phyloP scores from a whole-genome alignment of 2,113 vertebrate genomes.

The Pangasianodon hypophthalmus region DNA sequence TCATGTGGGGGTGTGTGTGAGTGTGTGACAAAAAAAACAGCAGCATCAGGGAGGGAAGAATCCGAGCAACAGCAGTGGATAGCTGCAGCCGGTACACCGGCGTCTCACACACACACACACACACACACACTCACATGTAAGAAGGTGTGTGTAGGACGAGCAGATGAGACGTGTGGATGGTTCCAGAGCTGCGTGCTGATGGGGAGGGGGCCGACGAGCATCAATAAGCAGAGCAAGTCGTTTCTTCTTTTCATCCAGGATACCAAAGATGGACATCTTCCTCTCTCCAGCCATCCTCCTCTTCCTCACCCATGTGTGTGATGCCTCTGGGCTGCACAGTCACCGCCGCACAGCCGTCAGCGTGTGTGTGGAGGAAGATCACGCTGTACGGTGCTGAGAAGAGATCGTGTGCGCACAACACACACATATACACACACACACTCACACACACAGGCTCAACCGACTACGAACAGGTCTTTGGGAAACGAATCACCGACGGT shows the following conservation, averaged over 20 bases:
- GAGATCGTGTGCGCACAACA: background rate
- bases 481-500: constrained; percentile 42
- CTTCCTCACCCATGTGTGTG: constrained; percentile 58
- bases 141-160: constrained; percentile 31
- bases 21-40: constrained; percentile 25
- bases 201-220: constrained; percentile 22
- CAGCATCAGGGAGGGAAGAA: constrained; percentile 44
- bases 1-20: constrained; percentile 30
- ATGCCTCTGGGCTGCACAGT: constrained; percentile 42
- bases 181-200: constrained; percentile 31
- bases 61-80: constrained; percentile 28
- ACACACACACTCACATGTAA: background rate
- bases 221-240: background rate
- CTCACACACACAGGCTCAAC: background rate
- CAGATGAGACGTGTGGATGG: constrained; percentile 47
- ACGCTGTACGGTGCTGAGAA: constrained; percentile 35
- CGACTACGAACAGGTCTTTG: constrained; percentile 36
- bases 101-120: background rate
- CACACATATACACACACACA: background rate
- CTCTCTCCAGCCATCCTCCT: constrained; percentile 57
- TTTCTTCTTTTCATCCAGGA: constrained; percentile 11
- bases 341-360: constrained; percentile 27
- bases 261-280: constrained; percentile 68
- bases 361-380: constrained; percentile 30
- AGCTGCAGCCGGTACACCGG: constrained; percentile 14